Percentiles rank a stretch among this genome's conserved stretches.
Evolutionary conservation across 2,888 invertebrate genomes (phyloP).

Genomic region (Pyrrhosoma nymphula): DNA sequence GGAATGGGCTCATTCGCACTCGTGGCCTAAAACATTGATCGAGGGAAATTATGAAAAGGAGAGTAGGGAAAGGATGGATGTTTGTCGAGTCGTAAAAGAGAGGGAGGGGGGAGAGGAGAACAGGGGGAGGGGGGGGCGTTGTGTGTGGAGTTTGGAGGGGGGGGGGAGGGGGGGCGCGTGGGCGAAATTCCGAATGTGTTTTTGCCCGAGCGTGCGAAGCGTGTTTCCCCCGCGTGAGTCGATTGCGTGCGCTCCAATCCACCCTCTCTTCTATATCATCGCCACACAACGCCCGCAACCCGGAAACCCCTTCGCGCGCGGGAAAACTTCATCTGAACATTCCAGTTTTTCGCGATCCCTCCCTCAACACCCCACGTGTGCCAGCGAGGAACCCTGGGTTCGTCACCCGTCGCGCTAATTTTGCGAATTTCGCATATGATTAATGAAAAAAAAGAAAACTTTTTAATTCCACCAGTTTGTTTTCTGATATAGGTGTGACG

Average conservation of each 20-base stretch:
- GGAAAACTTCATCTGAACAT: too few species aligned
- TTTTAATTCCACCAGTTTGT: too few species aligned
- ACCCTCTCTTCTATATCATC: background rate
- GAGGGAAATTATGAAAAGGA: slow-evolving; percentile 39
- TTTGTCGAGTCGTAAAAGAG: slow-evolving; percentile 35
- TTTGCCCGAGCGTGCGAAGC: background rate
- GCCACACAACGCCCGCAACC: background rate
- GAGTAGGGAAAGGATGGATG: slow-evolving; percentile 39
- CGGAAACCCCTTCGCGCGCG: background rate
- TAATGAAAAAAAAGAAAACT: too few species aligned
- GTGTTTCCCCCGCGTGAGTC: background rate
- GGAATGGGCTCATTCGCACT: slow-evolving; percentile 2
- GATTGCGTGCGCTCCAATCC: background rate
- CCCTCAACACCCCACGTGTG: background rate
- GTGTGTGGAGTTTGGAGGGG: background rate
- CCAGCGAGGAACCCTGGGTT: background rate
- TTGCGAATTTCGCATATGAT: background rate
- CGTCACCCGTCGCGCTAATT: background rate
- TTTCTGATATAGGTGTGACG: too few species aligned
- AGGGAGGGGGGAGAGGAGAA: background rate
- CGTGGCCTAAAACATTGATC: slow-evolving; percentile 31
- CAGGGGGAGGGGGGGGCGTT: background rate
- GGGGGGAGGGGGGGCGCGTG: background rate
- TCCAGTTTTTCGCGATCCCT: too few species aligned
- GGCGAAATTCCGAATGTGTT: slow-evolving; percentile 15